phyloP scores from a whole-genome alignment of 2,888 invertebrate species.

The Stenodera caucasica region DNA sequence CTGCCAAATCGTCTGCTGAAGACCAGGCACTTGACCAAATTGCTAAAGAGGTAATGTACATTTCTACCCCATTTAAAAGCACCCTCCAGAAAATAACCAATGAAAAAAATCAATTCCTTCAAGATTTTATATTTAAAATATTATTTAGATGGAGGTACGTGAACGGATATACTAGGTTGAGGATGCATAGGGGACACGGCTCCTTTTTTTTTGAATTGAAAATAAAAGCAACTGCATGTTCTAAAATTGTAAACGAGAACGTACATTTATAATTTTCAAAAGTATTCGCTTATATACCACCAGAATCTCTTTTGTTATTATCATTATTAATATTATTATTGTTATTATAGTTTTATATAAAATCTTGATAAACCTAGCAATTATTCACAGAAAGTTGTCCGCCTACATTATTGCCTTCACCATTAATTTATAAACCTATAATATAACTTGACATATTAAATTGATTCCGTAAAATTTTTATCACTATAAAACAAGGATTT shows the following conservation, averaged over 20 bases:
- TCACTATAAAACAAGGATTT: not conserved
- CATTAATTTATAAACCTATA: not conserved
- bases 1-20: slow-evolving; percentile 90
- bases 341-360: not conserved
- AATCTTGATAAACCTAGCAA: not conserved
- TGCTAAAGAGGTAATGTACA: slow-evolving; percentile 84
- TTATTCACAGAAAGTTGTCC: slow-evolving; percentile 3
- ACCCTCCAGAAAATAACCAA: not conserved
- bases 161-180: slow-evolving; percentile 23
- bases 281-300: not conserved
- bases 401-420: not conserved
- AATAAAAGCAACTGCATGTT: slow-evolving; percentile 27
- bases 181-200: slow-evolving; percentile 24
- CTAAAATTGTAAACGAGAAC: slow-evolving; percentile 29
- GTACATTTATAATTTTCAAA: slow-evolving; percentile 12
- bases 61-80: not conserved
- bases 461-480: not conserved
- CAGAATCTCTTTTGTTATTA: not conserved
- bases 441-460: not conserved
- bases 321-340: not conserved
- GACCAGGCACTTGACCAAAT: slow-evolving; percentile 97
- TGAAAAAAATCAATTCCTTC: not conserved
- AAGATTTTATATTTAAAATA: slow-evolving; percentile 11
- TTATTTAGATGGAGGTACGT: too few species aligned
- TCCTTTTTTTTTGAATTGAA: slow-evolving; percentile 26